Base-by-base conservation (phyloP, 2,113 vertebrate species). In the Tetrao urogallus region DNA sequence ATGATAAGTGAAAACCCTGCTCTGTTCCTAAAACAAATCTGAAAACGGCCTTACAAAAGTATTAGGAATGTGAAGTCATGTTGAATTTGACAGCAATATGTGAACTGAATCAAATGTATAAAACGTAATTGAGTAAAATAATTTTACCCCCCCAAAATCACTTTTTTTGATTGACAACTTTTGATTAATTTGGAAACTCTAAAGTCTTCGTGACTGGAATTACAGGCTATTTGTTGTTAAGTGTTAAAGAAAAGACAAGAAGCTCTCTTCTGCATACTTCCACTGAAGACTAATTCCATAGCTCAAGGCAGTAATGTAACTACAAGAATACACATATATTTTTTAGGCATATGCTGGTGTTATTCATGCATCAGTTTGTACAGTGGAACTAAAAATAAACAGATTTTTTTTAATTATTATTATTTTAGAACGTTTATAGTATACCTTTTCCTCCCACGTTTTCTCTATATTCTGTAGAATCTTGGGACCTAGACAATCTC, bases 251-350 rank as follows among this genome's bases (percentile, higher is more conserved):
- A 73, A 82, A 64, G 11, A 76, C 20, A 4, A 52, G 45, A 57
- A 61, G 0, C 1, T 79, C 64, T 72, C 13, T 8, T 67, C 30
- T 2, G 7, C 1, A 8, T 50, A n/a, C 19, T 65, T 85, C 47
- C 5, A 40, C 22, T 8, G 67, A 65, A 87, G 10, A 2, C 20
- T 82, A 24, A 6, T 76, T 92, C 72, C 64, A 72, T 8, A 79
- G 19, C 20, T 61, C 38, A 81, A 30, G 81, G 52, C 3, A 0
- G 10, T 19, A 9, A 13, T 65, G 16, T 34, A 74, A 45, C 6
- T 48, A 32, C 9, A 67, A 21, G 22, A 74, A 32, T 45, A 40
- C 20, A 81, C 63, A 43, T 73, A 21, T 38, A 42, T 5, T 76
- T 30, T 42, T 86, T 77, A 32, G 6, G 15, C 9, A 56, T n/a